Base-by-base conservation (phyloP, 2,888 invertebrate genomes). In the Liodrosophila aerea region DNA sequence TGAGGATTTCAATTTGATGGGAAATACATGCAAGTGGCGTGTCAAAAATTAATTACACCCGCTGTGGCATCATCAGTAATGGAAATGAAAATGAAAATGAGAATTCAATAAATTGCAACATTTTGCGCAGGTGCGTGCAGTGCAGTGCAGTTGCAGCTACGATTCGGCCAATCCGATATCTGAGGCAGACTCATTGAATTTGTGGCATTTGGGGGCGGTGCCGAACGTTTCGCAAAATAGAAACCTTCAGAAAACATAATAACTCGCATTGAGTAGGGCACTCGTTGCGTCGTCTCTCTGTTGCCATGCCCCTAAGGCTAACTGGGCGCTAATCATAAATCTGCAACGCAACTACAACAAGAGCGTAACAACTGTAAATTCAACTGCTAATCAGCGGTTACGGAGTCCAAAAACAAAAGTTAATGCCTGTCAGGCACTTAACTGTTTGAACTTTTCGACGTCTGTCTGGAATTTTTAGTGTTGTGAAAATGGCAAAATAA, bases 261-360 rank as follows among this genome's bases (percentile, higher is more conserved):
- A 78, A 81, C 77, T 85, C 85, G 77, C 78, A 85, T 78, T 82
- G 85, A 78, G 85, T 78, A 78, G 77, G 77, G 77, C 77, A 77
- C 29, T 27, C 53, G 33, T 52, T 52, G 58, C n/a, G n/a, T 52
- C n/a, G n/a, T n/a, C n/a, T n/a, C n/a, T n/a, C 34, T 27, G 40
- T 51, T 51, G 12, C n/a, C 12, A 13, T n/a, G 33, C 43, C 47
- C 45, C 3, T 56, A 33, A 70, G 60, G 56, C 65, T 57, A 73
- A 63, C 70, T 53, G 70, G 78, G 78, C 74, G 81, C 77, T 78
- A 78, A 78, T 78, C 78, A 78, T 85, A 78, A 78, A 85, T 78
- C 78, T 82, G 80, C 75, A 76, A 77, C 75, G 85, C 85, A 78
- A 62, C 67, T 63, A 41, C 61, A 62, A 29, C 12, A 56, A 43